These are phyloP conservation scores for Pteria penguin DNA, from an alignment of 2,888 invertebrate genomes.

Conservation along the genomic window DNA sequence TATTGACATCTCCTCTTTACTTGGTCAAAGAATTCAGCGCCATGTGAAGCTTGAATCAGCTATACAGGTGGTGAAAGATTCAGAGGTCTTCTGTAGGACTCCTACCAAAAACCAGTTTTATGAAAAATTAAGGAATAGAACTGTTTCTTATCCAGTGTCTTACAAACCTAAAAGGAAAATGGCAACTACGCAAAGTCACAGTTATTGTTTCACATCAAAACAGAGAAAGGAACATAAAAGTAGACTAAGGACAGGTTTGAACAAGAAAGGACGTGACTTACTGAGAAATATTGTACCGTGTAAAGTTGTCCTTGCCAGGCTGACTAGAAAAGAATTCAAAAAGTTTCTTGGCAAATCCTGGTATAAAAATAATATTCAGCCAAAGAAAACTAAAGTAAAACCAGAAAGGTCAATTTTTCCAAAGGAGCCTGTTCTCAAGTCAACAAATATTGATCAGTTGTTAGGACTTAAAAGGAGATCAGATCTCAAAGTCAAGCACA, in stretches of 20 bases:
- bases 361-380: slow-evolving; percentile 42
- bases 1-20: slow-evolving; percentile 69
- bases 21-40: slow-evolving; percentile 71
- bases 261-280: slow-evolving; percentile 54
- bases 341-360: slow-evolving; percentile 54
- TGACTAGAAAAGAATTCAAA: slow-evolving; percentile 56
- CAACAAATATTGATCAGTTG: slow-evolving; percentile 64
- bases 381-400: background rate
- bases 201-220: slow-evolving; percentile 65
- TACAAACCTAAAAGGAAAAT: slow-evolving; percentile 61
- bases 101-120: slow-evolving; percentile 68
- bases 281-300: slow-evolving; percentile 47
- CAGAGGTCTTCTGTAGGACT: slow-evolving; percentile 68
- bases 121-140: slow-evolving; percentile 66
- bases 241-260: slow-evolving; percentile 62
- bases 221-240: slow-evolving; percentile 62
- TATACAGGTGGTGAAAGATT: slow-evolving; percentile 59
- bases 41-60: slow-evolving; percentile 65
- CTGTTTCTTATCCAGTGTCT: slow-evolving; percentile 60
- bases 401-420: slow-evolving; percentile 56
- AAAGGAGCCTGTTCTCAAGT: slow-evolving; percentile 59
- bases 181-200: slow-evolving; percentile 56
- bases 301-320: slow-evolving; percentile 54
- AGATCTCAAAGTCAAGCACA: background rate
- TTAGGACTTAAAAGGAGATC: slow-evolving; percentile 65